Evolutionary conservation across 2,113 vertebrate species (phyloP).

Genomic region (Petrocephalus zakoni): DNA sequence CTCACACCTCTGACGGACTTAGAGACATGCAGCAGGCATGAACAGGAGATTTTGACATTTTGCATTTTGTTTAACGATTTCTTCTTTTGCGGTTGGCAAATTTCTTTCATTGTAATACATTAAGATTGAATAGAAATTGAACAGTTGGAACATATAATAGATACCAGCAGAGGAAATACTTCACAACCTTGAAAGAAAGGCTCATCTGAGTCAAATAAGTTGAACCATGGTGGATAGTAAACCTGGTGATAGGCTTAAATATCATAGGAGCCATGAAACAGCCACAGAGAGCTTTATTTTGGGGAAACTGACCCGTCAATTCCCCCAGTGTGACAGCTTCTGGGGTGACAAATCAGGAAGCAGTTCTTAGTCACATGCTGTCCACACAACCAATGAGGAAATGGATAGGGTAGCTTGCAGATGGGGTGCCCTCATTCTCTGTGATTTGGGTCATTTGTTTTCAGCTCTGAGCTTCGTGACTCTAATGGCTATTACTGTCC

Average conservation of each 20-base stretch:
- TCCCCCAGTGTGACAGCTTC: background rate
- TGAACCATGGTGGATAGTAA: background rate
- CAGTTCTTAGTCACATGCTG: background rate
- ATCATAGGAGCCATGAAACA: background rate
- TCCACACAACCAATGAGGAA: background rate
- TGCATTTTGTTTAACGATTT: background rate
- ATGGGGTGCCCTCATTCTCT: background rate
- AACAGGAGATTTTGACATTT: background rate
- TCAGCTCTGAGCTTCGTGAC: background rate
- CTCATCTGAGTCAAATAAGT: background rate
- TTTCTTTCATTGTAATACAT: background rate
- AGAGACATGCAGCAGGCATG: background rate
- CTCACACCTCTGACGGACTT: background rate
- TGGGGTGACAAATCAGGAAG: background rate
- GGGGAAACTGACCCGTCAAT: background rate
- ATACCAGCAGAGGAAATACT: background rate
- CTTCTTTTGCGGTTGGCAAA: background rate
- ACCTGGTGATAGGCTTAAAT: too few relatives aligned
- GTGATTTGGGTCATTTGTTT: constrained; percentile 3
- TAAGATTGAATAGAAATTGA: background rate
- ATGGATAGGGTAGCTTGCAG: background rate
- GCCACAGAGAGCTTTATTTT: background rate
- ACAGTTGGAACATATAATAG: background rate
- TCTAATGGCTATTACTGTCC: background rate
- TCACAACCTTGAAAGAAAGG: background rate